Base-by-base conservation (phyloP, 2,113 vertebrate genomes). In the Sprattus sprattus region DNA sequence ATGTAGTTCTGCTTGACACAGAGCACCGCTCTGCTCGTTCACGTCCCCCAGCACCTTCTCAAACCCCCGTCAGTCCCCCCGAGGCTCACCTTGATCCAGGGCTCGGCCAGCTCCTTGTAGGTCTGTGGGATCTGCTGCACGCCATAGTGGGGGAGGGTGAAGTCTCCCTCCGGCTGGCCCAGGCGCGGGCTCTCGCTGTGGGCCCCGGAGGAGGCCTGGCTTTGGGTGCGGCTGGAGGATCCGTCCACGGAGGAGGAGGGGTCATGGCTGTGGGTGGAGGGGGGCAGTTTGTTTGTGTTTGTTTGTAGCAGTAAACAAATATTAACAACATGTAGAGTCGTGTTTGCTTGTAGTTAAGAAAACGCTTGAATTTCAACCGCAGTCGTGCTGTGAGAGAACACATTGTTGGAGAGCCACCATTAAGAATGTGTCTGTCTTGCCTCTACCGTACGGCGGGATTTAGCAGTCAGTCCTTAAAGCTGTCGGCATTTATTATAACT, bases 61-160 rank as follows among this genome's bases (percentile, higher is more conserved):
- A 45, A 25, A 1, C 5, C 4, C 47, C 4, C 47, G n/a, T 45
- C 7, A 15, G 22, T 25, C 44, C 11, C 15, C 25, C 22, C 32
- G 45, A 5, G 47, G 5, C 81, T 83, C 88, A 97, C 97, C 95
- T 97, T 96, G 92, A 97, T 96, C 97, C 97, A 97, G 7, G 97
- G 97, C 91, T 97, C 96, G 86, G 97, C 96, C 88, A 97, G 92
- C 78, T 96, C 95, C 85, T 96, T 96, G 83, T 96, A 97, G 3
- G 93, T 90, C 86, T 95, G 91, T 78, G 97, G 97, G 52, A 97
- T 96, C 83, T 97, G 97, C 92, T 97, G 97, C 60, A 95, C 92
- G 46, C 96, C 96, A 49, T 96, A 97, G 81, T 97, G 95, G 83
- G 95, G 95, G 54, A 96, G 95, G 85, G 95, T 96, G 85, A 97